Percentiles rank a stretch among this genome's conserved stretches.
phyloP scores from a whole-genome alignment of 1,140 invertebrate genomes.

The Ericerus pela region DNA sequence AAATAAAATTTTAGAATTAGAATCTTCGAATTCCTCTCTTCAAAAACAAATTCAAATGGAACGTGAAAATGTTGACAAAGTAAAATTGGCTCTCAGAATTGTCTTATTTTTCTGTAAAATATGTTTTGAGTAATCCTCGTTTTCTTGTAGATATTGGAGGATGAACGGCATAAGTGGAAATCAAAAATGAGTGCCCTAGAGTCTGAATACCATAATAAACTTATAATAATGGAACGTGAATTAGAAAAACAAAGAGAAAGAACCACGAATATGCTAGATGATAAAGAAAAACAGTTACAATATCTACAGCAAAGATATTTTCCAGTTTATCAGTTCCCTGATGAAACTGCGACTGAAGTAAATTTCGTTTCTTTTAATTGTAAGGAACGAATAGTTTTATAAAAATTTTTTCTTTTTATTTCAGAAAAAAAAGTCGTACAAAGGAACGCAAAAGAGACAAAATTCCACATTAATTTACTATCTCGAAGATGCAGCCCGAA shows the following conservation, averaged over 20 bases:
- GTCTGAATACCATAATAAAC: conserved; percentile 39
- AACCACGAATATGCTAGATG: conserved; percentile 55
- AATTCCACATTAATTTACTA: conserved; percentile 1
- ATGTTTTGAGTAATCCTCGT: neutral
- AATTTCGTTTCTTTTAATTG: neutral
- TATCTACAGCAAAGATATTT: conserved; percentile 34
- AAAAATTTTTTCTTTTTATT: neutral
- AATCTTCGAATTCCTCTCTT: neutral
- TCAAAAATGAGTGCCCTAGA: conserved; percentile 38
- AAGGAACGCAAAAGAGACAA: neutral
- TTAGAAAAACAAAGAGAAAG: conserved; percentile 61
- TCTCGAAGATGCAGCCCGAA: conserved; percentile 1
- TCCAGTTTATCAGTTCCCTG: neutral
- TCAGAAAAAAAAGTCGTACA: neutral
- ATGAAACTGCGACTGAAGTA: neutral
- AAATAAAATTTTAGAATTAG: neutral
- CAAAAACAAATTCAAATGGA: neutral
- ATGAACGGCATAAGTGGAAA: conserved; percentile 43
- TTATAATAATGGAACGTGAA: conserved; percentile 51
- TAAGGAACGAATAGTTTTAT: neutral
- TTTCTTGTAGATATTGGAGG: conserved; percentile 31
- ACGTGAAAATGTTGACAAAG: neutral
- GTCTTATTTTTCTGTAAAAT: neutral
- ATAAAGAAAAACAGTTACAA: conserved; percentile 64
- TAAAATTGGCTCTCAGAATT: neutral